A percentile compares a stretch with the other conserved stretches of the same genome.
phyloP scores from a whole-genome alignment of 2,113 vertebrate genomes.

The Oostethus manadensis region DNA sequence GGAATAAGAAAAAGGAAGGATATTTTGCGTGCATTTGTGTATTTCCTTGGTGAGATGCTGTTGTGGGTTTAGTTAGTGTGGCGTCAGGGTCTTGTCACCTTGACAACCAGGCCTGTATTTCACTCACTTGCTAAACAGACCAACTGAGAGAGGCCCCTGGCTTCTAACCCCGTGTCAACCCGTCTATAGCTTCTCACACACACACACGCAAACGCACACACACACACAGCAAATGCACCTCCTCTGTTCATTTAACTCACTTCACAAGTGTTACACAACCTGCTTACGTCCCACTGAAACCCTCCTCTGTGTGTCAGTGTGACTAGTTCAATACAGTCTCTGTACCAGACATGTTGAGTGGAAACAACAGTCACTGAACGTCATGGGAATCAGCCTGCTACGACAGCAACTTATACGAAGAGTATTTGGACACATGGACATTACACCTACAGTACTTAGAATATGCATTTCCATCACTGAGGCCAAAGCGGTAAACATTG shows the following conservation, averaged over 20 bases:
- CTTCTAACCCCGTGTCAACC: constrained; percentile 49
- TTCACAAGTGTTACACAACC: constrained; percentile 35
- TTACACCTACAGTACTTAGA: background rate
- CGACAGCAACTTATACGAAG: background rate
- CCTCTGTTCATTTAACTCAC: constrained; percentile 27
- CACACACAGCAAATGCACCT: constrained; percentile 31
- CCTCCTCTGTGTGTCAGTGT: constrained; percentile 4
- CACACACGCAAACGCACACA: constrained; percentile 21
- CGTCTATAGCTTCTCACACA: constrained; percentile 19
- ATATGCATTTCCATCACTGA: background rate
- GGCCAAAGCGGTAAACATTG: background rate
- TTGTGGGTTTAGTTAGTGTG: constrained; percentile 34
- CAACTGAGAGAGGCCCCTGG: constrained; percentile 44
- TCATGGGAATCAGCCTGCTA: constrained; percentile 33
- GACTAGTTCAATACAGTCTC: background rate
- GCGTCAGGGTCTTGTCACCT: constrained; percentile 51
- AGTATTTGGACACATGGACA: background rate
- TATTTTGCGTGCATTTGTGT: constrained; percentile 1
- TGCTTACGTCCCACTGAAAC: constrained; percentile 27
- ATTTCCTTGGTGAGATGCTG: constrained; percentile 37
- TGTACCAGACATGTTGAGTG: constrained; percentile 23
- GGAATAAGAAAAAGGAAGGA: constrained; percentile 5
- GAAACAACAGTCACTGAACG: constrained; percentile 29
- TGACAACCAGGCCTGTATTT: constrained; percentile 59
- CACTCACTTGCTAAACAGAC: constrained; percentile 43